Evolutionary conservation across 2,113 vertebrate species (phyloP).

Genomic region (Salminus brasiliensis): DNA sequence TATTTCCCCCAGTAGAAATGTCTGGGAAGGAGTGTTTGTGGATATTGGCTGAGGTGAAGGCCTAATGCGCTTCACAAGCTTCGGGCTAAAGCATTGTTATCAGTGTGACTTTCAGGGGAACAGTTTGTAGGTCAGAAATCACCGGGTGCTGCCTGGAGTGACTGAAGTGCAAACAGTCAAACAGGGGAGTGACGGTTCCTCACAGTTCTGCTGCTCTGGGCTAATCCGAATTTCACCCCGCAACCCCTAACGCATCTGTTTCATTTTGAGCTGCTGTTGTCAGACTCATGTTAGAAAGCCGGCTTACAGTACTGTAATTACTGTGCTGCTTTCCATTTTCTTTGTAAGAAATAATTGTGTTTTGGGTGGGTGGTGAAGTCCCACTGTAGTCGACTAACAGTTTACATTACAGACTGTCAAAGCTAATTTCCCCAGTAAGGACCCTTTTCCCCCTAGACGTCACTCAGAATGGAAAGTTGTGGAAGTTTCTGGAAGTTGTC

Average conservation of each 20-base stretch:
- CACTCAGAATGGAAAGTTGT: not conserved
- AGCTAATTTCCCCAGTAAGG: not conserved
- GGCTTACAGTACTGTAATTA: not conserved
- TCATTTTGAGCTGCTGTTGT: not conserved
- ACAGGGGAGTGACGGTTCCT: not conserved
- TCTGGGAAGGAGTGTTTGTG: constrained; percentile 22
- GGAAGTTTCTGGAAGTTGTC: not conserved
- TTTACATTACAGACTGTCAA: not conserved
- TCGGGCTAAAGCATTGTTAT: constrained; percentile 37
- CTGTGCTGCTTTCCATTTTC: not conserved
- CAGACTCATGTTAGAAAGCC: not conserved
- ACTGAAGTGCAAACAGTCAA: constrained; percentile 9
- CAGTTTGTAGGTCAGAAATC: constrained; percentile 12
- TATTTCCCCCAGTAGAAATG: constrained; percentile 36
- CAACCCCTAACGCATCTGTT: not conserved
- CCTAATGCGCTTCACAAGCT: constrained; percentile 21
- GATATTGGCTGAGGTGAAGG: constrained; percentile 25
- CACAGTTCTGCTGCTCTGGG: not conserved
- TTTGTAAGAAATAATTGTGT: not conserved
- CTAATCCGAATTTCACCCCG: not conserved
- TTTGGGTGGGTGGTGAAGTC: not conserved
- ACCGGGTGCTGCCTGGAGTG: not conserved
- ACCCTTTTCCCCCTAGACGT: not conserved
- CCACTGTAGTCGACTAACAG: not conserved
- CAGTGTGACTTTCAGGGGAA: constrained; percentile 35